Evolutionary conservation across 2,888 invertebrate genomes (phyloP), one percentile per base, ranked within the genome.

Genomic region (Oxycera nigricornis): DNA sequence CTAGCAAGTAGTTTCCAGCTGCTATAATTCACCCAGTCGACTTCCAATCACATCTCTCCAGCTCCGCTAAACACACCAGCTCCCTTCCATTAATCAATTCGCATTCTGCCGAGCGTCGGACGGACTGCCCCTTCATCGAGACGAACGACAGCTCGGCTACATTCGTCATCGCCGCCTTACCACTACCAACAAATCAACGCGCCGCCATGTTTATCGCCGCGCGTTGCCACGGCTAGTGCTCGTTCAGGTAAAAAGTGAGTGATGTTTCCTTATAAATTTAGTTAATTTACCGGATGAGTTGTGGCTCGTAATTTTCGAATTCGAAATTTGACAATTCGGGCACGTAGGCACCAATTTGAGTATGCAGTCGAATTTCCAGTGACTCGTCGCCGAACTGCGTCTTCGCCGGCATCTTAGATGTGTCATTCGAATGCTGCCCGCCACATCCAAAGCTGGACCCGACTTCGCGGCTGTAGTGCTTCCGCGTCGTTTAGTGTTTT

Each of bases 221-320:
- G 31, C 55, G 70, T 70, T 50, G n/a, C 7, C 28, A 26, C 20
- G 9, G 22, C 55, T 14, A 31, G 46, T 26, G 70, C 31, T 14
- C 30, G 70, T 26, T 28, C 55, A 70, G 70, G 70, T 70, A 70
- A 52, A 50, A 50, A 52, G 68, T 68, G 50, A 68, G 70, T 70
- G 70, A 77, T 70, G 59, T 73, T 74, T 76, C 67, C 70, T 68
- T 76, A 75, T 74, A 74, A 74, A 75, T 76, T 76, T 72, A 73
- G 55, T 55, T 59, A 55, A 68, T 55, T 68, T 46, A 20, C 59
- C 39, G 30, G 31, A 67, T 73, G 41, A 28, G 57, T n/a, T 55
- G 65, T 31, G 31, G 52, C 46, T 30, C 17, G 28, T 22, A 28
- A 46, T 46, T 7, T 7, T 46, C 17, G 46, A n/a, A n/a, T 46